These are phyloP conservation scores for Nomada goodeniana DNA, from an alignment of 2,888 invertebrate species.

Conservation along the genomic window DNA sequence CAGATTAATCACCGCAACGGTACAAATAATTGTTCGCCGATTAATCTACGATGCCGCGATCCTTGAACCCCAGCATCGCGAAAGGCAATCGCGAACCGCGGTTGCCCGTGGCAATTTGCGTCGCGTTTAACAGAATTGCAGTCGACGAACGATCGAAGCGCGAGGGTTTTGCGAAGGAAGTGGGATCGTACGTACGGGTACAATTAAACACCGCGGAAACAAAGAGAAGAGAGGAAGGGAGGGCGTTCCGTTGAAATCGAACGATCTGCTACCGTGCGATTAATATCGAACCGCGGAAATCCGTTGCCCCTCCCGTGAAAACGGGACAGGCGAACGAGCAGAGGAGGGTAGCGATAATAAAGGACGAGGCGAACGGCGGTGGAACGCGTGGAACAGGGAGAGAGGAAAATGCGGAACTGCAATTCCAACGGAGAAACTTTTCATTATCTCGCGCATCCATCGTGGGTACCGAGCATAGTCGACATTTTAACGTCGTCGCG, in stretches of 20 bases:
- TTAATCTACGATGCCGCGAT: neutral
- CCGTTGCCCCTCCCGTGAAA: constrained; percentile 22
- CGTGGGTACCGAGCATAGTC: constrained; percentile 78
- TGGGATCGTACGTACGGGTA: constrained; percentile 1
- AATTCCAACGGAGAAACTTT: constrained; percentile 69
- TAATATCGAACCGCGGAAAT: constrained; percentile 47
- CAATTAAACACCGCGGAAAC: constrained; percentile 9
- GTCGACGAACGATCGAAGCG: neutral
- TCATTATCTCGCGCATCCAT: constrained; percentile 80
- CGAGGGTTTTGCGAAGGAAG: neutral
- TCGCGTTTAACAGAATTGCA: neutral
- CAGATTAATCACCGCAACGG: neutral
- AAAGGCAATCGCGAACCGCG: neutral
- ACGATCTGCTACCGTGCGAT: constrained; percentile 20
- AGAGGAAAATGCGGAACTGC: constrained; percentile 72
- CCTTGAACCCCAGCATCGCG: neutral
- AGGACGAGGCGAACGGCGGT: neutral
- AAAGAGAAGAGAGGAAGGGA: constrained; percentile 5
- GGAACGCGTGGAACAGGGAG: constrained; percentile 2
- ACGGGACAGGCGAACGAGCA: neutral
- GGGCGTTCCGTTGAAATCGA: constrained; percentile 44
- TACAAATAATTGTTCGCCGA: neutral
- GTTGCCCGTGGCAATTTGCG: neutral
- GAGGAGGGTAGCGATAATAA: too few species aligned
- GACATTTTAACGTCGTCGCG: constrained; percentile 73